A percentile compares a stretch with the other conserved stretches of the same genome.
Conservation (phyloP, 1,140 invertebrate genomes). For the Pogonomyrmex barbatus region DNA sequence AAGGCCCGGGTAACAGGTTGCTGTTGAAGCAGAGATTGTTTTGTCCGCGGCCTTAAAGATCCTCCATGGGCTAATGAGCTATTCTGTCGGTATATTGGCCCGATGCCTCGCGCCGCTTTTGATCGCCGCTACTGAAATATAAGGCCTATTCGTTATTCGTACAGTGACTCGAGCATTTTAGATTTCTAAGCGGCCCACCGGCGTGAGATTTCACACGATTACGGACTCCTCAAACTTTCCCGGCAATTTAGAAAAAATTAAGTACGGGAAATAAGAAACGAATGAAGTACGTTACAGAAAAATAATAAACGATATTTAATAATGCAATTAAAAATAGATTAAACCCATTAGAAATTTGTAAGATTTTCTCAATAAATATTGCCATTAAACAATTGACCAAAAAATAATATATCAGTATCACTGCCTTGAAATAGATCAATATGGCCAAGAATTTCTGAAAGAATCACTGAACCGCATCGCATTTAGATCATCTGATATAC, state of each 20-base stretch:
- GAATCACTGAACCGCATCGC: not conserved
- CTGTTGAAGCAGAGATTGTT: conserved; percentile 78
- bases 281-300: not conserved
- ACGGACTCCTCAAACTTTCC: not conserved
- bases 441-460: conserved; percentile 25
- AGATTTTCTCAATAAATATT: not conserved
- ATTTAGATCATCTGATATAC: conserved; percentile 23
- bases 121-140: conserved; percentile 62
- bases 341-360: not conserved
- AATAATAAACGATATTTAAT: not conserved
- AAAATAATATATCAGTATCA: not conserved
- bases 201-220: conserved; percentile 27
- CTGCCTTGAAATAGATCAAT: not conserved
- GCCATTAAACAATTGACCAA: not conserved
- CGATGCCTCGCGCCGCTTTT: conserved; percentile 52
- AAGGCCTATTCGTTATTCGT: conserved; percentile 40
- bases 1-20: conserved; percentile 78
- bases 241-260: not conserved
- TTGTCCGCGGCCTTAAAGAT: conserved; percentile 73
- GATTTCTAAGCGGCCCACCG: conserved; percentile 5
- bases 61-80: conserved; percentile 75
- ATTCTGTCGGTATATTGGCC: conserved; percentile 69
- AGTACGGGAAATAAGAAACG: no score
- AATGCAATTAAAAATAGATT: conserved; percentile 1
- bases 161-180: conserved; percentile 55